A percentile compares a stretch with the other conserved stretches of the same genome.
phyloP scores from a whole-genome alignment of 2,113 vertebrate species.

The Rhabdornis inornatus region DNA sequence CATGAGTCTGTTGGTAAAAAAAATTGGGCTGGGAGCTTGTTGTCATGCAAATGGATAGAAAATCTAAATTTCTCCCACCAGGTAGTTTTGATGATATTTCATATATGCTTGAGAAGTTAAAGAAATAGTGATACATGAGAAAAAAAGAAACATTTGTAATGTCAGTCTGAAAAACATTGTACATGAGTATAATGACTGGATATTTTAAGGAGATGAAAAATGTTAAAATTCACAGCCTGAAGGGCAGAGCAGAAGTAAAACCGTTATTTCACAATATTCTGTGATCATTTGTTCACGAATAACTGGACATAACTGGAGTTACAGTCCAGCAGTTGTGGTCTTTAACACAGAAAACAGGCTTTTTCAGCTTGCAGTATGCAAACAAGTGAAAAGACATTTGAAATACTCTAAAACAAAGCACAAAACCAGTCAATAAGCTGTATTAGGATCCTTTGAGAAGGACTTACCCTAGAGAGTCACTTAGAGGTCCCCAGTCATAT shows the following conservation, averaged over 20 bases:
- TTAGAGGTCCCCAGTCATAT: not conserved
- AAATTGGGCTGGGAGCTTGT: not conserved
- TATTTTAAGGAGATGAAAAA: not conserved
- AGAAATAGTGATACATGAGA: not conserved
- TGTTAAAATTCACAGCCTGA: not conserved
- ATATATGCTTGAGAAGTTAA: not conserved
- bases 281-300: not conserved
- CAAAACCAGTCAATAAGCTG: not conserved
- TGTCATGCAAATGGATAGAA: not conserved
- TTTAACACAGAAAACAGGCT: not conserved
- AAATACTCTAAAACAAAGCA: not conserved
- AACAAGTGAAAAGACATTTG: not conserved
- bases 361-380: not conserved
- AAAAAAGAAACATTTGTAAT: not conserved
- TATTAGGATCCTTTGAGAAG: not conserved
- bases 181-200: not conserved
- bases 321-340: not conserved
- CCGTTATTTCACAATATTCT: not conserved
- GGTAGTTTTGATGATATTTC: not conserved
- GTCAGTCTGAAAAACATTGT: not conserved
- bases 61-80: not conserved
- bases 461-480: not conserved
- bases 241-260: not conserved
- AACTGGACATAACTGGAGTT: not conserved
- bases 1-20: not conserved